These are phyloP conservation scores for Osmoderma eremita DNA, from an alignment of 2,888 invertebrate genomes.

Conservation along the genomic window DNA sequence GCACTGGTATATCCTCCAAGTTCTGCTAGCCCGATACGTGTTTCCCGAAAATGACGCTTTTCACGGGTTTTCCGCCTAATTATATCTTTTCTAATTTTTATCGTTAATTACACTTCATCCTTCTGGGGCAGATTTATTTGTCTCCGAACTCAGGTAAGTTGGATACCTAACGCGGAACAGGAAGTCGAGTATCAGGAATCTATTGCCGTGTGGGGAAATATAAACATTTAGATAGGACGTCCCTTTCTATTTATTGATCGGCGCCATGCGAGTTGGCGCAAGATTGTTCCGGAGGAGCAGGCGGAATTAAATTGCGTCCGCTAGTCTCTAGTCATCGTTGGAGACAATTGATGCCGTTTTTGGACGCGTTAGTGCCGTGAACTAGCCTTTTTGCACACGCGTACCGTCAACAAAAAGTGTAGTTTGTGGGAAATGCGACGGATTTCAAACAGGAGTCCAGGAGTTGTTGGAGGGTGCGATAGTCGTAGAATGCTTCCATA, in stretches of 20 bases:
- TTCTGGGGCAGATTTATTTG: constrained; percentile 46
- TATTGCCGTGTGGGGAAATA: constrained; percentile 46
- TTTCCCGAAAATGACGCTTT: constrained; percentile 57
- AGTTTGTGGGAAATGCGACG: constrained; percentile 57
- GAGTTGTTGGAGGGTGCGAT: constrained; percentile 24
- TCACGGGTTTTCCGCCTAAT: constrained; percentile 52
- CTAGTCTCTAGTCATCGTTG: background rate
- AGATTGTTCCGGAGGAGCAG: background rate
- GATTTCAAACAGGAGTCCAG: constrained; percentile 52
- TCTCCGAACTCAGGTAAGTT: background rate
- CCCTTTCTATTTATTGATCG: constrained; percentile 39
- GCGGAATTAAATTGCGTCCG: background rate
- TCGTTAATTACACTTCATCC: constrained; percentile 10
- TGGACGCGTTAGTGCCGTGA: constrained; percentile 43
- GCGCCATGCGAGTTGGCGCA: constrained; percentile 7
- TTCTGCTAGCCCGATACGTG: constrained; percentile 47
- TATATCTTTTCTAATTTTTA: constrained; percentile 30
- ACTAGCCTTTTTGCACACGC: constrained; percentile 52
- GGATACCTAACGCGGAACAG: constrained; percentile 56
- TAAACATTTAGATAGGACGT: background rate
- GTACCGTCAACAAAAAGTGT: constrained; percentile 54
- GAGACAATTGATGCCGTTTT: constrained; percentile 12
- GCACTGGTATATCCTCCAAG: background rate
- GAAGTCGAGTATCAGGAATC: constrained; percentile 58
- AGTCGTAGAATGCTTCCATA: constrained; percentile 36